Base-by-base conservation (phyloP, 30 jellyfish, hydroid and myxozoan species). In the Aurelia aurita complex sp. Pacific region DNA sequence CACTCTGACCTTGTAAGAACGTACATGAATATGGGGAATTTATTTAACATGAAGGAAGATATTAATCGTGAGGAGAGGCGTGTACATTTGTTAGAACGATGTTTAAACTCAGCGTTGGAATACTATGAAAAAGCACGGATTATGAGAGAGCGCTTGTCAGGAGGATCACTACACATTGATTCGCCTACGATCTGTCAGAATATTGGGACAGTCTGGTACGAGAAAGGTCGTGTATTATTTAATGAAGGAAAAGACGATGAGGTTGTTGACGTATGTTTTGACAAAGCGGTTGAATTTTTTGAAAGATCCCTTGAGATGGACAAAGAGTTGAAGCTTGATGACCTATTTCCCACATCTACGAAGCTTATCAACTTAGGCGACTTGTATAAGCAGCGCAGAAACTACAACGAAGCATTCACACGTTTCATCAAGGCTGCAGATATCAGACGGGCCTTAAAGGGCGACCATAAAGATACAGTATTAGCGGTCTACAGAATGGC, bases 391-490 rank as follows among this genome's bases (percentile, higher is more conserved):
- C 53, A 52, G 23, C 23, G 57, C 40, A 71, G 11, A 51, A 17
- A 73, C 64, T 36, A 33, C 16, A 74, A 83, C 0, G 70, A 71
- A 42, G 85, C 92, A 18, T 19, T 70, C 29, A 79, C 61, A 3
- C 34, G 72, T 51, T 83, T 53, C 53, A 9, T 2, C n/a, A 14
- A 83, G 17, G 92, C 92, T 29, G 34, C 54, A 16, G 80, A 71
- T 2, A 70, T 83, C 33, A 61, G 92, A 73, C 68, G 65, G 42
- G 17, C 78, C 17, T 18, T 71, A 11, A 83, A 83, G 64, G 92
- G 92, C 11, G 73, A 76, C 13, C 92, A 83, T 42, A 72, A 83
- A 62, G 86, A 83, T 55, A 83, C 92, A 2, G 92, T 83, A 4
- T 46, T 83, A 18, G 82, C 69, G 32, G 9, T 83, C 29, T 83